phyloP scores from a whole-genome alignment of 2,113 vertebrate genomes.

The Rhinichthys klamathensis region DNA sequence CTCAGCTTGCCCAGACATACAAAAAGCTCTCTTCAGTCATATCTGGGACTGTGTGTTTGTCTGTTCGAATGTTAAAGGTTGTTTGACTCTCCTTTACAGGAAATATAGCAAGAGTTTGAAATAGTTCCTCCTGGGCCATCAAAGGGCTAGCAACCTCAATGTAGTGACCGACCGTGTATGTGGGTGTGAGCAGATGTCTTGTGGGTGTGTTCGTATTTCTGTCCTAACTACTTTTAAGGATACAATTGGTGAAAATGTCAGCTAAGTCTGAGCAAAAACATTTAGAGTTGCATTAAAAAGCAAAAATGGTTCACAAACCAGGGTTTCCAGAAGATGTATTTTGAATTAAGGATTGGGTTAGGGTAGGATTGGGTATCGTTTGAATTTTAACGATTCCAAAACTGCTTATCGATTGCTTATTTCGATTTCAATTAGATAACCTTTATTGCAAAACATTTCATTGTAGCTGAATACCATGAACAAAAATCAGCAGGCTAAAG shows the following conservation, averaged over 20 bases:
- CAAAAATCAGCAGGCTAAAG: too few relatives aligned
- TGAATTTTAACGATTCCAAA: too few relatives aligned
- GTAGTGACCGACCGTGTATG: neutral
- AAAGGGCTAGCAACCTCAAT: neutral
- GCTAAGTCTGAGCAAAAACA: neutral
- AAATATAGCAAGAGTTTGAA: conserved; percentile 35
- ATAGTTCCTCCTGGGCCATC: conserved; percentile 27
- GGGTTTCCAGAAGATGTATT: too few relatives aligned
- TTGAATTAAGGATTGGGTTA: too few relatives aligned
- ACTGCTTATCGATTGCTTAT: too few relatives aligned
- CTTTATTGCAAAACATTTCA: too few relatives aligned
- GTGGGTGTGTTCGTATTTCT: neutral
- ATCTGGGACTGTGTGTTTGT: conserved; percentile 6
- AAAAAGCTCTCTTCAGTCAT: conserved; percentile 46
- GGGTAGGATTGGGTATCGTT: too few relatives aligned
- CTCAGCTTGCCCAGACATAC: conserved; percentile 17
- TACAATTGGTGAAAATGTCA: neutral
- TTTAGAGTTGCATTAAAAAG: neutral
- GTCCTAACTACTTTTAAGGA: neutral
- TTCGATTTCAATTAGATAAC: too few relatives aligned
- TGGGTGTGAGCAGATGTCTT: conserved; percentile 13
- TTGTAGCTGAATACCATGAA: too few relatives aligned
- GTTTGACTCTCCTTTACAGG: neutral
- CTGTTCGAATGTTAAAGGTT: conserved; percentile 44
- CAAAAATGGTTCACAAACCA: neutral